Base-by-base conservation (phyloP, 2,113 vertebrate species). In the Eira barbara region DNA sequence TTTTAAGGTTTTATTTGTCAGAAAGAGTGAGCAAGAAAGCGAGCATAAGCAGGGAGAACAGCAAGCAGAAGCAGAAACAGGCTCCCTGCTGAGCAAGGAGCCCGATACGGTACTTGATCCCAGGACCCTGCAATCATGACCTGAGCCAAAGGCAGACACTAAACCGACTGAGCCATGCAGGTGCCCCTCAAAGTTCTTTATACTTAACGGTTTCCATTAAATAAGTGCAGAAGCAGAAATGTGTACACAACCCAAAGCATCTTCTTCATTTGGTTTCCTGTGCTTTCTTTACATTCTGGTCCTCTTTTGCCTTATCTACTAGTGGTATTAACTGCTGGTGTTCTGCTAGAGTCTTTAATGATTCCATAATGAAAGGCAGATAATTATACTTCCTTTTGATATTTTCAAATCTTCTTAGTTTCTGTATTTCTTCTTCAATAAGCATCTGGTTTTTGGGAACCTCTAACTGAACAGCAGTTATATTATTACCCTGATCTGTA, bases 281-380 rank as follows among this genome's bases (percentile, higher is more conserved):
- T 96, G 99, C 99, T 99, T 99, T 99, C 99, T 99, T 99, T 98
- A 99, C 99, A 96, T 99, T 99, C 98, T 99, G 99, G 98, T 99
- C 99, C 99, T 99, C 99, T 98, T 99, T 99, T 0, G 99, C 99
- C 99, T 99, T 99, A 98, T 99, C 99, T 98, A 99, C 99, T 98
- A 99, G 98, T 71, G 99, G 99, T 98, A 99, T 99, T 98, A 99
- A 98, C 97, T 99, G 99, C 96, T 99, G 99, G 97, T 99, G 99
- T 98, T 99, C 99, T 95, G 99, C 99, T 99, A 99, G 98, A 0
- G 99, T 99, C 98, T 99, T 99, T 99, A 99, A 98, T 87, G 99
- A 98, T 98, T 99, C 99, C 99, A 99, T 99, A 96, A 99, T 99
- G 97, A 99, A 99, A 91, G 99, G 99, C 91, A 99, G 98, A 97